Conservation (phyloP, 2,113 vertebrate species). For the Crotalus viridis region DNA sequence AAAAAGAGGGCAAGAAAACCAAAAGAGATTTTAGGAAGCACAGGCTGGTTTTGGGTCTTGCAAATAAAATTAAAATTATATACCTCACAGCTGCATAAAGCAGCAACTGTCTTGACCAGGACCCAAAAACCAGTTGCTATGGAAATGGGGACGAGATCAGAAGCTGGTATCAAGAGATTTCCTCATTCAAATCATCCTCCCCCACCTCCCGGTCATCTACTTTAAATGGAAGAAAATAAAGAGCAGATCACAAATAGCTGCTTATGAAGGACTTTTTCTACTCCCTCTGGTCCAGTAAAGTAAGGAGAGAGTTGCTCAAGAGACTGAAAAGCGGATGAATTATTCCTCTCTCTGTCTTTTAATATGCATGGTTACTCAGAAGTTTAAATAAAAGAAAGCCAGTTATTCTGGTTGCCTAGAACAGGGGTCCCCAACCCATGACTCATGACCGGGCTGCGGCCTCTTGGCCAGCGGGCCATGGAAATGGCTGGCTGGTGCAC, state of each 20-base stretch:
- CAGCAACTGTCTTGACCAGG: fast-evolving
- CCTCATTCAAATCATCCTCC: background rate
- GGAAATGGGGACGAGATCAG: background rate
- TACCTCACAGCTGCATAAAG: background rate
- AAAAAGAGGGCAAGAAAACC: background rate
- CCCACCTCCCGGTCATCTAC: background rate
- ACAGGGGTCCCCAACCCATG: no score
- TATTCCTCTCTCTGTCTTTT: background rate
- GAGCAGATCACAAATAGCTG: background rate
- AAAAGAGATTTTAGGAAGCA: fast-evolving
- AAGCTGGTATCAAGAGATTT: fast-evolving
- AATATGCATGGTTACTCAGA: background rate
- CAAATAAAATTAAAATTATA: background rate
- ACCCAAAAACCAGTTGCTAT: background rate
- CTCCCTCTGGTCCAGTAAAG: background rate
- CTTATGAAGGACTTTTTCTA: background rate
- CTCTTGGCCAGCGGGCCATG: no score
- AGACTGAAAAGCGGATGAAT: background rate
- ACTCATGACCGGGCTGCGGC: no score
- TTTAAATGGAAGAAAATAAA: background rate
- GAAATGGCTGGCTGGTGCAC: no score
- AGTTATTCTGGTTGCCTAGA: background rate
- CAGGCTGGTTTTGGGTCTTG: background rate
- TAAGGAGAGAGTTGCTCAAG: background rate
- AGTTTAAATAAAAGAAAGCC: background rate